phyloP scores from a whole-genome alignment of 1,140 invertebrate species.

The Phocides pigmalion region DNA sequence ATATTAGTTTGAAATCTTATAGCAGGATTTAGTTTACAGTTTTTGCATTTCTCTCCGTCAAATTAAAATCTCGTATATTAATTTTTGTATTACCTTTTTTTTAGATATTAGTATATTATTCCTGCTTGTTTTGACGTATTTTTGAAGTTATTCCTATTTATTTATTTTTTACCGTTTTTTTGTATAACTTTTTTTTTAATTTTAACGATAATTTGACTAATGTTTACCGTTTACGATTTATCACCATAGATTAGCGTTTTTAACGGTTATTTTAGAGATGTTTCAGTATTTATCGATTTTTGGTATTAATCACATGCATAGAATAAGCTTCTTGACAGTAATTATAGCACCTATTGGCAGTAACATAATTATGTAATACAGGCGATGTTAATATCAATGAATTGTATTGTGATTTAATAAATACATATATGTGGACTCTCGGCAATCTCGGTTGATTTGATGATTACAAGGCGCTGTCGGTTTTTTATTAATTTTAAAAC shows the following conservation, averaged over 20 bases:
- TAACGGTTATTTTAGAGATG: constrained; percentile 55
- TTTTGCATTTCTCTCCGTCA: constrained; percentile 13
- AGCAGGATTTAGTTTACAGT: too few relatives aligned
- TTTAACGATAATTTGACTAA: constrained; percentile 53
- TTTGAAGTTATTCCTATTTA: constrained; percentile 77
- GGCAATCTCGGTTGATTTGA: too few relatives aligned
- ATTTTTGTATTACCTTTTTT: constrained; percentile 55
- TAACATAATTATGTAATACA: constrained; percentile 46
- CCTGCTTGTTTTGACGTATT: constrained; percentile 74
- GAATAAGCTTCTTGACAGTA: constrained; percentile 64
- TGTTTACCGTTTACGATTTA: constrained; percentile 34
- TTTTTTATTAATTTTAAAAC: too few relatives aligned
- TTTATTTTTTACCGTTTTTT: constrained; percentile 75
- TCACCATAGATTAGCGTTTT: constrained; percentile 49
- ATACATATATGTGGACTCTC: too few relatives aligned
- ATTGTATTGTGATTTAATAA: too few relatives aligned
- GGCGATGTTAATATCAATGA: constrained; percentile 8
- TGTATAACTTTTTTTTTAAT: constrained; percentile 68
- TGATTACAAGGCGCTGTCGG: too few relatives aligned
- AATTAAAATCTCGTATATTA: constrained; percentile 26
- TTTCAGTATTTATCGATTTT: constrained; percentile 72
- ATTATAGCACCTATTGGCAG: constrained; percentile 73
- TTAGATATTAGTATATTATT: constrained; percentile 46
- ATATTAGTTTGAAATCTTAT: too few relatives aligned
- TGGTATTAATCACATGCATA: constrained; percentile 51